Percentiles rank a stretch among this genome's conserved stretches.
phyloP scores from a whole-genome alignment of 2,888 invertebrate species.

The Trichopoda pennipes region DNA sequence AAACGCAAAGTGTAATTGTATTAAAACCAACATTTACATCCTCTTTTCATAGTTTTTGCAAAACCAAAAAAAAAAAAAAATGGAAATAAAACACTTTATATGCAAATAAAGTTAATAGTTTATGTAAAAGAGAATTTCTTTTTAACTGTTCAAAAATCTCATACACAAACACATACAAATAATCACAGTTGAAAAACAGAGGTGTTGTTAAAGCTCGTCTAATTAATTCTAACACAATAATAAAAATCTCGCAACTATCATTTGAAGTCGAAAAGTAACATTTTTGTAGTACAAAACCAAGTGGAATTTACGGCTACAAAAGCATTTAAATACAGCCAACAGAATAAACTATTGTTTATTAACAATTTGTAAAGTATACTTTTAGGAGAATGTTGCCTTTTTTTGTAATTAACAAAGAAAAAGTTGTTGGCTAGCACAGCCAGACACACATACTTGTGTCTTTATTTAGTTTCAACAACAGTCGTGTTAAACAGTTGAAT shows the following conservation, averaged over 20 bases:
- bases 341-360: not conserved
- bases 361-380: constrained; percentile 50
- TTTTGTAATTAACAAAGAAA: not conserved
- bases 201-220: constrained; percentile 45
- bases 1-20: constrained; percentile 6
- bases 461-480: not conserved
- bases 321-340: not conserved
- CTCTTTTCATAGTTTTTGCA: not conserved
- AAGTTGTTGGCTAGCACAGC: not conserved
- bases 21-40: not conserved
- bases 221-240: constrained; percentile 45
- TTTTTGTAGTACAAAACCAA: not conserved
- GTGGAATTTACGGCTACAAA: constrained; percentile 12
- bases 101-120: constrained; percentile 50
- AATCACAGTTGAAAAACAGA: constrained; percentile 41
- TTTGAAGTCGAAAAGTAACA: not conserved
- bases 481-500: not conserved
- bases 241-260: not conserved
- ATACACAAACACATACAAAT: constrained; percentile 14
- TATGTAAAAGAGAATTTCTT: constrained; percentile 23
- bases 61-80: not conserved
- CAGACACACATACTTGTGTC: not conserved
- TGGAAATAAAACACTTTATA: constrained; percentile 33
- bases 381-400: constrained; percentile 9
- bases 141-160: not conserved